phyloP scores from a whole-genome alignment of 2,113 vertebrate species.

The Macroglossus sobrinus region DNA sequence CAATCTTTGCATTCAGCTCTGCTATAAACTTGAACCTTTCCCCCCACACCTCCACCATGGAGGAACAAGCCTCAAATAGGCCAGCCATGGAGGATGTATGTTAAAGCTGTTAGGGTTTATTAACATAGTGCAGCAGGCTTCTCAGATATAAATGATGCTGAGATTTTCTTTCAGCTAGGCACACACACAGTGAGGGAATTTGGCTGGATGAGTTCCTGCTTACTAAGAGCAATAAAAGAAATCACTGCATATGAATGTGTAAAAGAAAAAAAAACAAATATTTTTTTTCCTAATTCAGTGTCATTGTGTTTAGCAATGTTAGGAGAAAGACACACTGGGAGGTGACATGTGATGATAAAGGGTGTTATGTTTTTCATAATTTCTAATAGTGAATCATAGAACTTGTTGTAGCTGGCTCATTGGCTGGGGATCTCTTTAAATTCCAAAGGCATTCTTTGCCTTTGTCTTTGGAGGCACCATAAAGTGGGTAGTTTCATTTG shows the following conservation, averaged over 20 bases:
- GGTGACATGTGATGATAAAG: background rate
- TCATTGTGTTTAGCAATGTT: background rate
- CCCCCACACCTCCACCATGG: background rate
- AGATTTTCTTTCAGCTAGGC: background rate
- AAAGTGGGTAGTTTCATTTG: conserved; percentile 3
- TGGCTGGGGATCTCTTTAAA: background rate
- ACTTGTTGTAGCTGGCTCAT: background rate
- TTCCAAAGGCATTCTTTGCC: background rate
- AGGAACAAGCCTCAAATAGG: background rate
- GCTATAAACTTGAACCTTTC: background rate
- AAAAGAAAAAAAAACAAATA: background rate
- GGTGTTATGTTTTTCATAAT: background rate
- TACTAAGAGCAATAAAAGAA: conserved; percentile 9
- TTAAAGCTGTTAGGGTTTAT: conserved; percentile 44
- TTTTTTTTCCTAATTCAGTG: background rate
- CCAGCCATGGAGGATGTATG: background rate
- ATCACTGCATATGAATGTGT: background rate
- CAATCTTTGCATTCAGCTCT: background rate
- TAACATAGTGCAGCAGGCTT: background rate
- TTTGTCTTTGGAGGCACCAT: conserved; percentile 46
- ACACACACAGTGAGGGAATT: background rate
- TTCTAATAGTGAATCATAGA: background rate
- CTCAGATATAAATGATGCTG: background rate
- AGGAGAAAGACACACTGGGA: conserved; percentile 3
- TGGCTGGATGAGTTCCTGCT: background rate